Evolutionary conservation across 2,113 vertebrate species (phyloP).

Genomic region (Lasiurus borealis): DNA sequence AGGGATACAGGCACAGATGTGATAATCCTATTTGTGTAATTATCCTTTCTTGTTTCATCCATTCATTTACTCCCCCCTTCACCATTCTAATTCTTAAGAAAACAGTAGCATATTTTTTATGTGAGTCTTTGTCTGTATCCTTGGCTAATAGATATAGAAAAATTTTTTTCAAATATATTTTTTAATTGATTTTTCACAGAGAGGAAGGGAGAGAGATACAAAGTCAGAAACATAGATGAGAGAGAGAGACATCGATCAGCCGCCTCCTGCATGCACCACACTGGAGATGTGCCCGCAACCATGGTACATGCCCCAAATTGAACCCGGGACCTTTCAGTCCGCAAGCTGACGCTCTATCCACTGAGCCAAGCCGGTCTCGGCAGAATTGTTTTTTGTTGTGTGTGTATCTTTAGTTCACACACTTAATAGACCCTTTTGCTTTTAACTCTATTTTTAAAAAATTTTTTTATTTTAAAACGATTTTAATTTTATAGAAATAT

Average conservation of each 20-base stretch:
- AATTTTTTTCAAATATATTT: too few species aligned
- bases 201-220: too few species aligned
- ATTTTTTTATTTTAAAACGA: background rate
- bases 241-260: too few species aligned
- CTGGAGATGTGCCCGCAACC: too few species aligned
- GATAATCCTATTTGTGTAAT: background rate
- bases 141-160: background rate
- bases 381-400: background rate
- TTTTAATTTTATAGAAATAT: constrained; percentile 5
- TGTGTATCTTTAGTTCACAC: background rate
- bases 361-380: too few species aligned
- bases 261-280: too few species aligned
- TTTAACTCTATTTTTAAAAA: background rate
- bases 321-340: too few species aligned
- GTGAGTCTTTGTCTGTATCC: background rate
- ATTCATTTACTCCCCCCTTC: background rate
- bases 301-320: too few species aligned
- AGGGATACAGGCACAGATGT: background rate
- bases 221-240: too few species aligned
- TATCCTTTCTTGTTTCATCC: background rate
- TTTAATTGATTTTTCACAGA: too few species aligned
- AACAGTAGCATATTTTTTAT: background rate
- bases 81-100: background rate
- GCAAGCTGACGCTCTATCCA: too few species aligned
- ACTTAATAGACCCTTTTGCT: background rate